Evolutionary conservation across 2,797 vertebrate species (phyloP).

Genomic region (Siniperca obscura): DNA sequence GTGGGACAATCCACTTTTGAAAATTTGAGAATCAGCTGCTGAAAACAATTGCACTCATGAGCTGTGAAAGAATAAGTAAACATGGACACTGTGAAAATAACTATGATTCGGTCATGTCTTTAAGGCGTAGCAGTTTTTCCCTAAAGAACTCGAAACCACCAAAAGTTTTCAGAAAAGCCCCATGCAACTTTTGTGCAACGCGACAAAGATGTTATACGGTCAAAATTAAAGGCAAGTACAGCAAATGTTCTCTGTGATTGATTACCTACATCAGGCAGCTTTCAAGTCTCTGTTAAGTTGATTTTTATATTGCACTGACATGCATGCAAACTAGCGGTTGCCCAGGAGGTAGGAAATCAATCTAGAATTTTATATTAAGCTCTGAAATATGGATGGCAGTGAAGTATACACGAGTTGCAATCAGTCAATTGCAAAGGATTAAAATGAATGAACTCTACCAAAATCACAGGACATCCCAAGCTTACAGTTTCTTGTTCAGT

Average conservation of each 20-base stretch:
- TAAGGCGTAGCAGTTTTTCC: neutral
- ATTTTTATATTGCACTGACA: conserved; percentile 24
- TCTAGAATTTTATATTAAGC: neutral
- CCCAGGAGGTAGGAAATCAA: neutral
- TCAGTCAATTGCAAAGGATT: too few species aligned
- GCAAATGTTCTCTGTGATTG: conserved; percentile 13
- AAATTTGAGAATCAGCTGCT: neutral
- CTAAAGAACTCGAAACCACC: neutral
- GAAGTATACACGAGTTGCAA: neutral
- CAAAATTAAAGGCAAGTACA: neutral
- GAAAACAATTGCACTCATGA: neutral
- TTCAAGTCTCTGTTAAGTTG: conserved; percentile 7
- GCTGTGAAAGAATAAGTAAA: conserved; percentile 4
- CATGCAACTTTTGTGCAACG: neutral
- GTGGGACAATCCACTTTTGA: too few species aligned
- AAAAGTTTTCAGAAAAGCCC: neutral
- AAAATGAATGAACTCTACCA: neutral
- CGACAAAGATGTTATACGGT: neutral
- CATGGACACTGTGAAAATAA: neutral
- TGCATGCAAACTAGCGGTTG: neutral
- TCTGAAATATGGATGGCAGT: neutral
- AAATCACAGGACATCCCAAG: neutral
- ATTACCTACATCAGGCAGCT: neutral
- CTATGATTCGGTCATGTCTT: neutral
- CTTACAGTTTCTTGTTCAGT: neutral